Evolutionary conservation across 2,113 vertebrate genomes (phyloP), one percentile per base, ranked within the genome.

Genomic region (Cacatua alba): DNA sequence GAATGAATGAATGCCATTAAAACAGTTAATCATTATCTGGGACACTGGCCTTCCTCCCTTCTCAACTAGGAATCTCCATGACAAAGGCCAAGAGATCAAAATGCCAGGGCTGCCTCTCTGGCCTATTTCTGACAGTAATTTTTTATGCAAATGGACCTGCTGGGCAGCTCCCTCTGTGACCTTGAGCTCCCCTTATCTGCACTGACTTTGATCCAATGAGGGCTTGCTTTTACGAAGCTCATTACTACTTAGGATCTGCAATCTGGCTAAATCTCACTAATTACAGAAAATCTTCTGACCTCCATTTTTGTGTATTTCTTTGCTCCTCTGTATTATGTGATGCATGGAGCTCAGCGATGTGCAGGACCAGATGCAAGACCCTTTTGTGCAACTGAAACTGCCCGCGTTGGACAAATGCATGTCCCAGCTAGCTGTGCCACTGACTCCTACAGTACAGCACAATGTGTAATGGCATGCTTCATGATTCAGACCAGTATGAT

Each of bases 1-100:
- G 98, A 98, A 98, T 98, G 98, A 98, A 98, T 98, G 98, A 98
- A 98, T 98, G 98, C 98, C 98, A 99, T 99, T 99, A 99, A 98
- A 98, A 99, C 98, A 99, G 98, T 99, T 98, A 98, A 98, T 99
- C 98, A 99, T 98, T 99, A 98, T 98, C 98, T 98, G 98, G 98
- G 98, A 98, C 98, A 98, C 95, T 98, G 97, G 98, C 95, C 98
- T 98, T 97, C 97, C 96, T 98, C 96, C 92, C 98, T 97, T 95
- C 98, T 97, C 98, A 96, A 97, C 97, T 82, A 98, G 98, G 98
- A 98, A 99, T 98, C 98, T 98, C 98, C 98, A 99, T 99, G 98
- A 99, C 98, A 99, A 99, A 99, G 98, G 98, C 98, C 98, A 98
- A 98, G 97, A 98, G 98, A 98, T 98, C 98, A 98, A 98, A 98